Base-by-base conservation (phyloP, 1,140 invertebrate species). In the Pemphigus obesinymphae region DNA sequence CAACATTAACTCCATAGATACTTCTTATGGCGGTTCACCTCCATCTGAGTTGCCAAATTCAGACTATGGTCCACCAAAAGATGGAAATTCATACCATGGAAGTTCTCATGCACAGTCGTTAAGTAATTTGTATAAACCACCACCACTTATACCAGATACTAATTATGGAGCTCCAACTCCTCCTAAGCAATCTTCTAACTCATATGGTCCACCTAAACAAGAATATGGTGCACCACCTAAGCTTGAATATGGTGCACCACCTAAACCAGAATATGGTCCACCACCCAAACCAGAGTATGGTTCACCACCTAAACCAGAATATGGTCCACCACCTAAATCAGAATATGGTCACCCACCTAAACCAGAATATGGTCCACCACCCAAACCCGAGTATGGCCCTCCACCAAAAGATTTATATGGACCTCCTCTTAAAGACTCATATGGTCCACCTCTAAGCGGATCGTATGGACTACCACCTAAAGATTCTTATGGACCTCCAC, bases 241-340 rank as follows among this genome's bases (percentile, higher is more conserved):
- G 7, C 34, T 13, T 15, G n/a, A 26, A 17, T 58, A 72, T 72
- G 76, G 76, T 3, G 8, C 68, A 34, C 68, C 82, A 29, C 55
- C 81, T 23, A 68, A 20, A 29, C 53, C 68, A 15, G 29, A 55
- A 23, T 72, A 83, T 29, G 83, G 66, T 26, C 40, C 73, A 29
- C 85, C 88, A n/a, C 72, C 45, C 34, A 75, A 5, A 1, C 26
- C 2, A 0, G 20, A 26, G 0, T 87, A 88, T 83, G 86, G 88
- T 83, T 87, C 88, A 68, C 86, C 86, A 58, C 58, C 83, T 55
- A 84, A 63, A 81, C 85, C 88, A 66, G 86, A 87, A 23, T 86
- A 88, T 50, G 88, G 89, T 72, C 85, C 89, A 48, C 89, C 89
- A 72, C 85, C 88, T 50, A 87, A 37, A n/a, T n/a, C n/a, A 23